Percentiles rank a stretch among this genome's conserved stretches.
These are phyloP conservation scores for Ectropis crepuscularia DNA, from an alignment of 2,888 invertebrate species.

Conservation along the genomic window DNA sequence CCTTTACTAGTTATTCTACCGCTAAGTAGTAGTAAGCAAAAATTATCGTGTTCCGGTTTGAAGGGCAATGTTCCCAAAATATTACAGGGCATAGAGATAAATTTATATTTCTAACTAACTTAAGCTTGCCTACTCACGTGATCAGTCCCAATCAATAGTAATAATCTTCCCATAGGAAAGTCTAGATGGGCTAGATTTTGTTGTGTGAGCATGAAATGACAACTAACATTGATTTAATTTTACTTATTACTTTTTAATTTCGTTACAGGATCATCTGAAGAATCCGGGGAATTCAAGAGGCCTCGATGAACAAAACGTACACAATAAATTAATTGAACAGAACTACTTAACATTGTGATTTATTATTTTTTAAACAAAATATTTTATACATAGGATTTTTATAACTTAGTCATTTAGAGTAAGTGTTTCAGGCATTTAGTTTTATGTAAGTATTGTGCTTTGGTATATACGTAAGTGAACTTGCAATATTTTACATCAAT, in stretches of 20 bases:
- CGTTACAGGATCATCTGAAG: constrained; percentile 76
- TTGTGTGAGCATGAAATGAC: not conserved
- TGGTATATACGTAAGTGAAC: constrained; percentile 48
- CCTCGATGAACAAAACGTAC: constrained; percentile 64
- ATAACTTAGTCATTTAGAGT: constrained; percentile 79
- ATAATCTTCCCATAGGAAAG: too few species aligned
- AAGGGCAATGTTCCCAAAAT: too few species aligned
- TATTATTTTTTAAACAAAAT: constrained; percentile 56
- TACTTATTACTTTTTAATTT: not conserved
- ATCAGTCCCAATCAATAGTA: too few species aligned
- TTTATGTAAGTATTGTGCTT: constrained; percentile 47
- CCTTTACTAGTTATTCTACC: too few species aligned
- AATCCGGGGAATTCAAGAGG: constrained; percentile 77
- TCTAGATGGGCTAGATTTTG: not conserved
- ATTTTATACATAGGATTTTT: constrained; percentile 51
- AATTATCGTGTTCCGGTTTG: too few species aligned
- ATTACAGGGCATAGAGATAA: too few species aligned
- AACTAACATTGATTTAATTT: not conserved
- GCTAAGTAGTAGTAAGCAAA: too few species aligned
- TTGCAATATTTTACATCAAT: constrained; percentile 60
- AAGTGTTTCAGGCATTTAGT: constrained; percentile 62
- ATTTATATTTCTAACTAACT: too few species aligned
- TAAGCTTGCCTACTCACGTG: too few species aligned
- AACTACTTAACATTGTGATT: constrained; percentile 78
- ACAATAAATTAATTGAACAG: constrained; percentile 46